Conservation (phyloP, 2,888 invertebrate genomes). For the Phengaris arion region DNA sequence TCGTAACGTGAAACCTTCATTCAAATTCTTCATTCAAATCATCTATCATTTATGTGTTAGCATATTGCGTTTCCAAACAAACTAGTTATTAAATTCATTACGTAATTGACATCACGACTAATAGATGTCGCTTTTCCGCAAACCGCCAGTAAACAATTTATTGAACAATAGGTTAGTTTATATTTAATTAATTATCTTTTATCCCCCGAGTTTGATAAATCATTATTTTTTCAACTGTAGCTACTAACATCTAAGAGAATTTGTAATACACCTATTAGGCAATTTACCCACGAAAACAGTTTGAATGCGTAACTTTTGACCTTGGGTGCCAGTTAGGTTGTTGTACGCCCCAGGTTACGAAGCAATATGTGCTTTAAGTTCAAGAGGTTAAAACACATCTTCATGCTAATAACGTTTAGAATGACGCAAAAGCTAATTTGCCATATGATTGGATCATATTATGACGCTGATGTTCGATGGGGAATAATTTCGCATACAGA, state of each 20-base stretch:
- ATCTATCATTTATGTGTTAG: no score
- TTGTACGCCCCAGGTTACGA: background rate
- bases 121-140: no score
- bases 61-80: no score
- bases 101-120: no score
- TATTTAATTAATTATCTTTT: no score
- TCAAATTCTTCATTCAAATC: no score
- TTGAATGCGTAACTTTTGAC: conserved; percentile 10
- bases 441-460: background rate
- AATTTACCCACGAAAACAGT: background rate
- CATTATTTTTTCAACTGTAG: no score
- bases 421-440: conserved; percentile 18
- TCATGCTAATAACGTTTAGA: background rate
- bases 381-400: background rate
- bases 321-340: conserved; percentile 6
- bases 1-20: no score
- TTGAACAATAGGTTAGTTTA: no score
- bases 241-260: background rate
- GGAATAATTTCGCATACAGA: background rate
- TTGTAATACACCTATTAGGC: background rate
- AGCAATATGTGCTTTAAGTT: background rate
- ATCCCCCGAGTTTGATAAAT: no score
- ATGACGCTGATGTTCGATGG: background rate
- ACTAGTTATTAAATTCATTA: no score
- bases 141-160: no score